Conservation (phyloP, 2,113 vertebrate genomes). For the Butorides virescens region DNA sequence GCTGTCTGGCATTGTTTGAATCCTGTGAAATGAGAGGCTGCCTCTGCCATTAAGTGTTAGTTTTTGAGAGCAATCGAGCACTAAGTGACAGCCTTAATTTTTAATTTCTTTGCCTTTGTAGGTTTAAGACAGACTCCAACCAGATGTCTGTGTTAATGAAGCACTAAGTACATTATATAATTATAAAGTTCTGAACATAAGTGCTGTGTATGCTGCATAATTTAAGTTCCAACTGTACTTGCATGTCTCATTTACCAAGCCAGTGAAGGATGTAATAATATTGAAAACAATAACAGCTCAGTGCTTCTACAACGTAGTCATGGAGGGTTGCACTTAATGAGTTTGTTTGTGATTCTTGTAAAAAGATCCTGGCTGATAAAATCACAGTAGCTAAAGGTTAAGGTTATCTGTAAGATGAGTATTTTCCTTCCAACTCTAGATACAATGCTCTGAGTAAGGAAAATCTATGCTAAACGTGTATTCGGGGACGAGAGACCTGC, state of each 20-base stretch:
- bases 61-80: not conserved
- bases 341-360: not conserved
- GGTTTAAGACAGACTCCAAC: not conserved
- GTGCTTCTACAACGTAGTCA: not conserved
- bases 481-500: not conserved
- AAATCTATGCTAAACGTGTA: not conserved
- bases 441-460: not conserved
- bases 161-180: not conserved
- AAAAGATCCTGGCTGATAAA: not conserved
- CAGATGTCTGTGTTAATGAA: not conserved
- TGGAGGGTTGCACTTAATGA: not conserved
- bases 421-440: not conserved
- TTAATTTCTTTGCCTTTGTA: not conserved
- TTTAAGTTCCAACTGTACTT: not conserved
- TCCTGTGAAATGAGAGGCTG: not conserved
- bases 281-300: not conserved
- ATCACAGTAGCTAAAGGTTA: not conserved
- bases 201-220: not conserved
- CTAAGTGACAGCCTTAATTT: not conserved
- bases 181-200: not conserved
- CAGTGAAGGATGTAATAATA: not conserved
- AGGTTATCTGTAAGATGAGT: not conserved
- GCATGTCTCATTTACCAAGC: not conserved
- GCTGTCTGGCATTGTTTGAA: not conserved
- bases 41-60: not conserved